Base-by-base conservation (phyloP, 2,113 vertebrate genomes). In the Empidonax alnorum region DNA sequence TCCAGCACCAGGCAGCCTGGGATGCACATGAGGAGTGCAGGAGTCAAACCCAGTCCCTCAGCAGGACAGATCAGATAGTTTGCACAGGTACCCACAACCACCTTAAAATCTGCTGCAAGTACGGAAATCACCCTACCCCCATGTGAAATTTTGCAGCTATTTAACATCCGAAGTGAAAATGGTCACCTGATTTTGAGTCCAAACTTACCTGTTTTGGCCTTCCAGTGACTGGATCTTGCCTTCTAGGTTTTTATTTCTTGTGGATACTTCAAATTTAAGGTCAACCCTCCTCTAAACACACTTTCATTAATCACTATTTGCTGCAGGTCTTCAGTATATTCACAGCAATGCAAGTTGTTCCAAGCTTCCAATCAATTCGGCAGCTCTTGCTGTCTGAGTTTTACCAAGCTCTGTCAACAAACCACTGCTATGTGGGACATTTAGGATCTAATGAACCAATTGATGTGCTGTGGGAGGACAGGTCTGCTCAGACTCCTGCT, bases 401-500 rank as follows among this genome's bases (percentile, higher is more conserved):
- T 62, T 50, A 46, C 33, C 30, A 66, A 77, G 20, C 18, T 35
- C 35, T 2, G 10, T 19, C 56, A 84, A 19, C 27, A 59, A 63
- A 42, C 5, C 1, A 3, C 9, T 42, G 59, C 56, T 39, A 1
- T 1, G 7, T 2, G 3, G 0, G 3, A 35, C 20, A 3, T 59
- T 68, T 52, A 72, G 74, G 46, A 72, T 18, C 30, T 87, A 66
- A 28, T 0, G 0, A 73, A 41, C 42, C 5, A 8, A 6, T 6
- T 9, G 52, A 55, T 28, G 27, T 41, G 16, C 39, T 56, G 53
- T 67, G 27, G 33, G 42, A 81, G 17, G 30, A 46, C 4, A 75
- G 31, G 9, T 50, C 47, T 84, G 28, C 66, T 74, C 74, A 30
- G 23, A 20, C 28, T 53, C 28, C 68, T 74, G 35, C 77, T 81